Evolutionary conservation across 92 coral and sea anemone genomes (phyloP), one percentile per base, ranked within the genome.

Genomic region (Umimayanthus chanpuru): DNA sequence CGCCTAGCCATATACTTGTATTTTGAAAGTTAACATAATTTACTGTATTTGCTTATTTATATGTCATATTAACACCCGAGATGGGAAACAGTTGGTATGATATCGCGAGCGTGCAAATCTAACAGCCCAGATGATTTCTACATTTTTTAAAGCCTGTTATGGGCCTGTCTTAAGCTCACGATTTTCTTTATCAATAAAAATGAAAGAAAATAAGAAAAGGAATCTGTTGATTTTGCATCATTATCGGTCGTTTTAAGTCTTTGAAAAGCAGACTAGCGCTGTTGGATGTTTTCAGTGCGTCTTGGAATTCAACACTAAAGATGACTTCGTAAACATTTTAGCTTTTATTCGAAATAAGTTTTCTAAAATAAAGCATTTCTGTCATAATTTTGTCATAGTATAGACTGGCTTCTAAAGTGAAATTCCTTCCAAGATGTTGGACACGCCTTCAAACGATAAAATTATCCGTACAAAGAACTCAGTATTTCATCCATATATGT

Each of bases 1-100:
- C 87, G 70, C 65, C 32, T 16, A 47, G 9, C 50, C 70, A 16
- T 36, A 83, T 67, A 32, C 61, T 68, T 83, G 85, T 79, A 81
- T 84, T 75, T 89, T 92, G 6, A 88, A 92, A 90, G 85, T 88
- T 91, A 91, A 92, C 90, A 91, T 70, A 53, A 73, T 71, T 49
- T 76, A 77, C 88, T 90, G 83, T 71, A 87, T 87, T 88, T 85
- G 88, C 73, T 58, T 92, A 91, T 91, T 91, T 88, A 90, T 88
- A 41, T 86, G 76, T 89, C 79, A 15, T 82, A 87, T 92, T 92
- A 91, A 89, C 96, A 91, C 94, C 86, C 38, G 56, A 44, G 66
- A 28, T 8, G 26, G 76, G 43, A 73, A 36, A 18, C 32, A 68
- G 77, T 44, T 43, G 16, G 67, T 68, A 3, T 20, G 40, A 80